Base-by-base conservation (phyloP, 2,888 invertebrate species). In the Aleiodes leptofemur region DNA sequence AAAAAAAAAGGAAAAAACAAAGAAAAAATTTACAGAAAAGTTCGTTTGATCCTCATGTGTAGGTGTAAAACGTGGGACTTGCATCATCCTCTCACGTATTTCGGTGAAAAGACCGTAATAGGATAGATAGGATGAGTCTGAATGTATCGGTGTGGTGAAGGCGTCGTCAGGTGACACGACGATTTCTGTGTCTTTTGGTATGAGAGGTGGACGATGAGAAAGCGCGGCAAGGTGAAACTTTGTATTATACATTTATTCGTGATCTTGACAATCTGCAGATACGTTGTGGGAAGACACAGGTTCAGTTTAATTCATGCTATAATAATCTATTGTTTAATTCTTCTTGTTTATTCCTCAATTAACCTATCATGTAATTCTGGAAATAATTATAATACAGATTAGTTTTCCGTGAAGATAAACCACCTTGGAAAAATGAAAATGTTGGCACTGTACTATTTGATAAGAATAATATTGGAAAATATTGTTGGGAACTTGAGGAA, bases 381-480 rank as follows among this genome's bases (percentile, higher is more conserved):
- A 7, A 68, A 23, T 1, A 51, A 51, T 0, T 29, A 61, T 6
- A 1, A 29, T n/a, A 57, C 57, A 73, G 73, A 34, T 66, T 68
- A 56, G 48, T n/a, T 9, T 31, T 23, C 38, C 43, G 66, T n/a
- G 43, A 29, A 57, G 7, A n/a, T 29, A 29, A 23, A n/a, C 4
- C 51, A 2, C 4, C 6, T n/a, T 1, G 31, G 11, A 6, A 16
- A 31, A 14, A 73, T 50, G 77, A 79, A 53, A 77, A 86, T 73
- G 80, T 85, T 31, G 88, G 88, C n/a, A 86, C 86, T n/a, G 86
- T 87, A 3, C 77, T 88, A 23, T 87, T 87, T 71, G 86, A 88
- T 56, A 83, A 77, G 80, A 82, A 79, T 74, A 80, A 84, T 73
- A 77, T 78, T 43, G 81, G 71, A 16, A 85, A 84, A 59, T 84